Percentiles rank a stretch among this genome's conserved stretches.
These are phyloP conservation scores for Dysmachus trigonus DNA, from an alignment of 2,888 invertebrate species.

Conservation along the genomic window DNA sequence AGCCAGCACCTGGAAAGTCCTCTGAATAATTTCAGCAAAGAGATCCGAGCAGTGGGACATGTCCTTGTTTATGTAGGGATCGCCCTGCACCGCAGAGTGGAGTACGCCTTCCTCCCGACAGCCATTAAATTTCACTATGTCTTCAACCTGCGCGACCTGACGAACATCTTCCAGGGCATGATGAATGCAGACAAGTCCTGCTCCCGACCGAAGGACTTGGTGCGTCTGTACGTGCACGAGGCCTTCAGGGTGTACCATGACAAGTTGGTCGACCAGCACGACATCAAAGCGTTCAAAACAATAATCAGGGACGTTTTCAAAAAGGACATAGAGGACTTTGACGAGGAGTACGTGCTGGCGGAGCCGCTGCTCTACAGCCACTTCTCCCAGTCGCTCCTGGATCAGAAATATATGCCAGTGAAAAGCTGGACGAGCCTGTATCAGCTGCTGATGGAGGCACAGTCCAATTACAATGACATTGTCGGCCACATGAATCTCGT, in stretches of 20 bases:
- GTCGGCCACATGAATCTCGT: slow-evolving; percentile 92
- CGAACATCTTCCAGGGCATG: slow-evolving; percentile 92
- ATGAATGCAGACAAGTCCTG: slow-evolving; percentile 82
- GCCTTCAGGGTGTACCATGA: slow-evolving; percentile 90
- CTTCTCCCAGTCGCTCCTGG: slow-evolving; percentile 90
- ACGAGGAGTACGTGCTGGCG: slow-evolving; percentile 76
- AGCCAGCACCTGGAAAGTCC: slow-evolving; percentile 75
- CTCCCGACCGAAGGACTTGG: slow-evolving; percentile 73
- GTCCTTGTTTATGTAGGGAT: slow-evolving; percentile 77
- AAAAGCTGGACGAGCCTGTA: slow-evolving; percentile 75
- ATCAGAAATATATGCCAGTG: slow-evolving; percentile 88
- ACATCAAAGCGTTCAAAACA: slow-evolving; percentile 78
- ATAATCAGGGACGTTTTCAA: slow-evolving; percentile 80
- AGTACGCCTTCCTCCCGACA: slow-evolving; percentile 85
- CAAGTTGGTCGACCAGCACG: slow-evolving; percentile 82
- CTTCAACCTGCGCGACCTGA: slow-evolving; percentile 90
- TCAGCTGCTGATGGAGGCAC: slow-evolving; percentile 80
- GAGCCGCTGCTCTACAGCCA: slow-evolving; percentile 90
- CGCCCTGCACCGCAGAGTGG: slow-evolving; percentile 78
- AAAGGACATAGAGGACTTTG: slow-evolving; percentile 79
- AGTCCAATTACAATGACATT: slow-evolving; percentile 87
- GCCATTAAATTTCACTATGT: slow-evolving; percentile 95
- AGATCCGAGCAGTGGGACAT: slow-evolving; percentile 70
- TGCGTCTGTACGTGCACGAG: slow-evolving; percentile 90
- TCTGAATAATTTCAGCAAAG: slow-evolving; percentile 72